A percentile compares a stretch with the other conserved stretches of the same genome.
Conservation (phyloP, 2,888 invertebrate species). For the Amphipoea lucens region DNA sequence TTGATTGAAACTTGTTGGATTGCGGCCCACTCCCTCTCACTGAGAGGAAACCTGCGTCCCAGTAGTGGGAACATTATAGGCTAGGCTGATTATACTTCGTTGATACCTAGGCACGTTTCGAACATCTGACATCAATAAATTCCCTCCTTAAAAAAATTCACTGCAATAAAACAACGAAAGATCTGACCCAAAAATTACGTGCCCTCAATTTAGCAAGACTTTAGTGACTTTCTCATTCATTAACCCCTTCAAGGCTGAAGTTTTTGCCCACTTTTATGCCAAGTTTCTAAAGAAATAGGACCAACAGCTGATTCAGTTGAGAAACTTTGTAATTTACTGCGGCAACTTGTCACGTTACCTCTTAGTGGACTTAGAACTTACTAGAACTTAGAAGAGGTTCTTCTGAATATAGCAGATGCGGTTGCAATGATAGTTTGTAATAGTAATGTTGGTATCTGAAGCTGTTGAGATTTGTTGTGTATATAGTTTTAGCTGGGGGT, state of each 20-base stretch:
- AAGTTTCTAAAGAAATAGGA: constrained; percentile 50
- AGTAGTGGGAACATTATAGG: no score
- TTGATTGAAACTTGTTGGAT: no score
- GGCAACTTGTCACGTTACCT: constrained; percentile 53
- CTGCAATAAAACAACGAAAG: constrained; percentile 23
- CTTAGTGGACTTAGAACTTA: constrained; percentile 44
- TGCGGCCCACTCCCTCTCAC: no score
- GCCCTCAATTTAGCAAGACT: constrained; percentile 20
- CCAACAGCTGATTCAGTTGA: constrained; percentile 50
- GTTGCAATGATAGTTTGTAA: constrained; percentile 5
- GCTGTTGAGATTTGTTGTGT: neutral
- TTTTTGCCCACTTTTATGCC: constrained; percentile 51
- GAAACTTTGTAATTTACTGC: constrained; percentile 62
- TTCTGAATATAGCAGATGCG: constrained; percentile 39
- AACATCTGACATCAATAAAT: constrained; percentile 1
- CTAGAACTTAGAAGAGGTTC: constrained; percentile 23
- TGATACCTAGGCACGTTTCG: neutral
- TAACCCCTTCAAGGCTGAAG: constrained; percentile 42
- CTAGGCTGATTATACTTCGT: no score
- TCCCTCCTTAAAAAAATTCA: constrained; percentile 8
- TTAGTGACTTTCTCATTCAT: constrained; percentile 49
- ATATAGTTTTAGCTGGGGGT: neutral
- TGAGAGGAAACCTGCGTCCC: no score
- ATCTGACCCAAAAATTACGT: constrained; percentile 41
- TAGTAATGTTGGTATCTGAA: neutral